Conservation (phyloP, 2,113 vertebrate genomes). For the Malurus elegans region DNA sequence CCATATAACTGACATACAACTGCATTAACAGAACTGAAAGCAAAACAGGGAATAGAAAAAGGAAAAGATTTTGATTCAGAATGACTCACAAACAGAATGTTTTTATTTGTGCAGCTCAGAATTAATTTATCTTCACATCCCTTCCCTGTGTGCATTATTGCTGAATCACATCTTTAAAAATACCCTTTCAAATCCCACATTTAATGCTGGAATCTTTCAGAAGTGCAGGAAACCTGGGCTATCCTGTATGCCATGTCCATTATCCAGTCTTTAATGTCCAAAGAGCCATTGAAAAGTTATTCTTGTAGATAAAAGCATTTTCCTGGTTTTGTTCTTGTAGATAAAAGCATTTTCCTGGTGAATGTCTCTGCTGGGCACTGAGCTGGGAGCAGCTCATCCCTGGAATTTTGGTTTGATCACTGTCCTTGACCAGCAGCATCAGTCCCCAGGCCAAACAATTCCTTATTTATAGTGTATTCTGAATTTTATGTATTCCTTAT, state of each 20-base stretch:
- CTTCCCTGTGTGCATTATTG: neutral
- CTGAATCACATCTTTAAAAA: neutral
- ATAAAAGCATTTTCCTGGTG: neutral
- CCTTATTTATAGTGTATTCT: neutral
- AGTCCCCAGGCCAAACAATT: neutral
- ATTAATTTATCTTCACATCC: neutral
- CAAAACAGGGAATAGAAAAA: accelerated
- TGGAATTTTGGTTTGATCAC: neutral
- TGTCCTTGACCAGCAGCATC: neutral
- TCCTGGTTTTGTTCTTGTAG: neutral
- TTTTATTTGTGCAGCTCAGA: neutral
- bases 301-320: neutral
- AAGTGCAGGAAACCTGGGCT: too few relatives aligned
- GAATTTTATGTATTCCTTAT: neutral
- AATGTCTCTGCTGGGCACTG: neutral
- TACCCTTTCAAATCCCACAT: neutral
- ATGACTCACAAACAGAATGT: neutral
- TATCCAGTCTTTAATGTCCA: neutral
- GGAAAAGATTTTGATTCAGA: neutral
- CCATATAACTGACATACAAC: accelerated
- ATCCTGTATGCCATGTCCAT: neutral
- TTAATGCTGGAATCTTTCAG: neutral
- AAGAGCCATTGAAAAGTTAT: accelerated
- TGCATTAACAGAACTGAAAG: neutral
- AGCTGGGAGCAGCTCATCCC: neutral